Conservation (phyloP, 2,113 vertebrate genomes). For the Struthio camelus region DNA sequence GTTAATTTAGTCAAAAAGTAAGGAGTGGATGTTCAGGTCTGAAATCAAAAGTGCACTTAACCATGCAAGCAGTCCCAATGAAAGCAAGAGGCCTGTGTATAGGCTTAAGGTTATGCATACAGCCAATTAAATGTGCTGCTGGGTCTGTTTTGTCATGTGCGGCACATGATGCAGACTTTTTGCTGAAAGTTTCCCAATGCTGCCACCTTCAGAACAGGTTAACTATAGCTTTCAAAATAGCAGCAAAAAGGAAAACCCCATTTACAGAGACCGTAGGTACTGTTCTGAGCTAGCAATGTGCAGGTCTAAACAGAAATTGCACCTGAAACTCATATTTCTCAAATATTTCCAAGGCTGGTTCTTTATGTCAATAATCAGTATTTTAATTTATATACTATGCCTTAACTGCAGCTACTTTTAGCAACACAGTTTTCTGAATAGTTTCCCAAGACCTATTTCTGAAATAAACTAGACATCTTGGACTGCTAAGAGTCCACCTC, state of each 20-base stretch:
- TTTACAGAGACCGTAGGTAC: rapidly evolving
- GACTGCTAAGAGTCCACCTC: neutral
- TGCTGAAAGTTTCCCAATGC: constrained; percentile 57
- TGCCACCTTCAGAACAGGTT: constrained; percentile 64
- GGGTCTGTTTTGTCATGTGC: neutral
- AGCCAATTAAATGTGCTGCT: rapidly evolving
- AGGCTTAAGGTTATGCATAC: rapidly evolving
- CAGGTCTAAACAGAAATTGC: neutral
- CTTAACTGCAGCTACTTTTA: neutral
- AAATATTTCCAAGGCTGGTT: neutral
- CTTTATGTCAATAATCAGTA: neutral
- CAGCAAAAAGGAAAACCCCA: neutral
- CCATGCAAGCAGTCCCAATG: neutral
- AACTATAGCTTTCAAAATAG: neutral
- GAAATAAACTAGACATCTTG: neutral
- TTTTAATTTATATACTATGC: neutral
- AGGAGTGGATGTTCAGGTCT: neutral
- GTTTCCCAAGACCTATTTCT: neutral
- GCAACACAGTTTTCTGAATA: neutral
- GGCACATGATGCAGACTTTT: neutral
- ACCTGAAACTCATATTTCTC: neutral
- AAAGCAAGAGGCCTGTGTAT: neutral
- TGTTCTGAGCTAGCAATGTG: neutral
- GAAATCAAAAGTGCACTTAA: neutral
- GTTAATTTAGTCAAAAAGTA: neutral